Conservation (phyloP, 92 coral and sea anemone genomes). For the Epizoanthus stellaris region DNA sequence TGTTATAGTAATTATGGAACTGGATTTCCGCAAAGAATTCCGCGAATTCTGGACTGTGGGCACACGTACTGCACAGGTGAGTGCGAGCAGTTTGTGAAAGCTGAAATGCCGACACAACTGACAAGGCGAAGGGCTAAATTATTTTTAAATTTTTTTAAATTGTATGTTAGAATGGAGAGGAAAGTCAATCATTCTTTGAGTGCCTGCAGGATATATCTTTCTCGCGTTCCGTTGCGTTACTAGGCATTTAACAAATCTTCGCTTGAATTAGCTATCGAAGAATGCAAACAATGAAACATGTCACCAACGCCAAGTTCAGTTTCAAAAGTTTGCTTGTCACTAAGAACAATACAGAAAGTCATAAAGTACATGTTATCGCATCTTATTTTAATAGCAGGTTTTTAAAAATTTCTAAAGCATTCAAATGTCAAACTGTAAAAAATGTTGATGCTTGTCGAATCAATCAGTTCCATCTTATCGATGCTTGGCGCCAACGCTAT, state of each 20-base stretch:
- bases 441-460: background rate
- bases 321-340: background rate
- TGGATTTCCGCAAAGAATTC: slow-evolving; percentile 92
- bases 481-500: background rate
- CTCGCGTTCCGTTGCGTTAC: too few relatives aligned
- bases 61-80: slow-evolving; percentile 94
- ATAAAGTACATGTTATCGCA: too few relatives aligned
- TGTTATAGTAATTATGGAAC: slow-evolving; percentile 85
- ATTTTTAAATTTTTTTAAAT: too few relatives aligned
- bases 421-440: background rate
- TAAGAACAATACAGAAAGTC: background rate
- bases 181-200: too few relatives aligned
- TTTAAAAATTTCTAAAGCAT: background rate
- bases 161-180: too few relatives aligned
- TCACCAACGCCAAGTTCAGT: background rate
- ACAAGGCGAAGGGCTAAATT: too few relatives aligned
- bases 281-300: background rate
- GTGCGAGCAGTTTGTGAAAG: background rate
- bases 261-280: too few relatives aligned
- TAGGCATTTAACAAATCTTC: too few relatives aligned
- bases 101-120: slow-evolving; percentile 15
- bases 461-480: background rate
- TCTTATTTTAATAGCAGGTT: too few relatives aligned
- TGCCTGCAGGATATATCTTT: too few relatives aligned
- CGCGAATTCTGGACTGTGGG: slow-evolving; percentile 87